Conservation (phyloP, 2,797 vertebrate genomes). For the Tragelaphus oryx region DNA sequence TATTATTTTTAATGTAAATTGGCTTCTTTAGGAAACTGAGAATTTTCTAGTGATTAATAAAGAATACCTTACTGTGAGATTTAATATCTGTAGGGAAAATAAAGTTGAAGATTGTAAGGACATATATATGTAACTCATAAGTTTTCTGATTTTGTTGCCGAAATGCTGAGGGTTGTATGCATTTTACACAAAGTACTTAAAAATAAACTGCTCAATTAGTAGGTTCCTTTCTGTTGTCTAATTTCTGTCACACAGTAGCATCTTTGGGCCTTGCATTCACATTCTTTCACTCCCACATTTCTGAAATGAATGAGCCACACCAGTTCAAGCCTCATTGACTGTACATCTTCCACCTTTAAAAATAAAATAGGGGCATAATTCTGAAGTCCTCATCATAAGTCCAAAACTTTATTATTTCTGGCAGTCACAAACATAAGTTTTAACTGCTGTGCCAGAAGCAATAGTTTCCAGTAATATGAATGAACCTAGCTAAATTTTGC, state of each 20-base stretch:
- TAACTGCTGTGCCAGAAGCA: slow-evolving; percentile 51
- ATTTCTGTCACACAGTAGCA: background rate
- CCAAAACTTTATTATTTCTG: slow-evolving; percentile 59
- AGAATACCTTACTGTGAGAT: background rate
- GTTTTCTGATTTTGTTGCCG: background rate
- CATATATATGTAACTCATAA: background rate
- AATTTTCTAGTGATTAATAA: background rate
- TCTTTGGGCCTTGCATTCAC: background rate
- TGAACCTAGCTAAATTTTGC: background rate
- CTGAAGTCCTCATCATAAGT: slow-evolving; percentile 43
- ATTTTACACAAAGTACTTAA: background rate
- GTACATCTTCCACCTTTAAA: slow-evolving; percentile 66
- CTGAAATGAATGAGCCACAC: slow-evolving; percentile 42
- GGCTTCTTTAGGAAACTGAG: background rate
- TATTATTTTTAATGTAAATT: background rate
- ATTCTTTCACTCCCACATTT: slow-evolving; percentile 53
- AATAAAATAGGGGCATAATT: slow-evolving; percentile 52
- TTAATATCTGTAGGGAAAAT: background rate
- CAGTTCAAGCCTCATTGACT: background rate
- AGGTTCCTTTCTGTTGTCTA: background rate
- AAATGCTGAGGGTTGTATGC: background rate
- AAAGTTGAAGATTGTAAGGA: background rate
- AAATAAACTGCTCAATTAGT: background rate
- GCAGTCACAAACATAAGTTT: slow-evolving; percentile 24
- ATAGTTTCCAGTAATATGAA: slow-evolving; percentile 44